Percentiles rank a stretch among this genome's conserved stretches.
Evolutionary conservation across 2,888 invertebrate genomes (phyloP).

Genomic region (Zhuqinia jingwanae): DNA sequence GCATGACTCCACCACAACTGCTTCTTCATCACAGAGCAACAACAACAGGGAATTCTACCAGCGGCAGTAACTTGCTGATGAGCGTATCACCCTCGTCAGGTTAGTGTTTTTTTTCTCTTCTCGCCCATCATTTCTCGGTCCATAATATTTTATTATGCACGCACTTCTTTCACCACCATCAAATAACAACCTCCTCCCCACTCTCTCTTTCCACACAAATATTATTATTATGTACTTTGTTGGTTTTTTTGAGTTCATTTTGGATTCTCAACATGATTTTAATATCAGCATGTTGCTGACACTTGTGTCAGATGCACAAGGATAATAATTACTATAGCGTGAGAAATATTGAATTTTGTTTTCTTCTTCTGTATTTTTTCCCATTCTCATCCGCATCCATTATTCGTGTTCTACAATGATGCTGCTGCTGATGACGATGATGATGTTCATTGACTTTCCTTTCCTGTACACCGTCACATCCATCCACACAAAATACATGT

Average conservation of each 20-base stretch:
- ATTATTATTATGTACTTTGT: too few species aligned
- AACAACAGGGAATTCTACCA: neutral
- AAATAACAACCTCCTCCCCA: too few species aligned
- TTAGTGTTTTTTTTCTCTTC: constrained; percentile 39
- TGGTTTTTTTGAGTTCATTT: constrained; percentile 47
- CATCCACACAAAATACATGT: neutral
- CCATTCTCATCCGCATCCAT: constrained; percentile 23
- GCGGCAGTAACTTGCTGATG: constrained; percentile 44
- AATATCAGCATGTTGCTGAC: constrained; percentile 65
- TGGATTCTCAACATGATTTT: constrained; percentile 69
- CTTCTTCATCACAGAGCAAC: constrained; percentile 26
- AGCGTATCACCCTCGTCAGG: constrained; percentile 56
- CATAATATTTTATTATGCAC: constrained; percentile 6
- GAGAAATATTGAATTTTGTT: constrained; percentile 64
- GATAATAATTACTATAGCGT: constrained; percentile 63
- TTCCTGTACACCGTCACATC: neutral
- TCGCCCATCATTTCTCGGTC: constrained; percentile 18
- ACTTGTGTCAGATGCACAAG: constrained; percentile 62
- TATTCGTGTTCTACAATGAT: constrained; percentile 4
- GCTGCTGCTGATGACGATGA: constrained; percentile 3
- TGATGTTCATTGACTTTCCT: constrained; percentile 21
- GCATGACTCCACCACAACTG: constrained; percentile 25
- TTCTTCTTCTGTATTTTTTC: constrained; percentile 26
- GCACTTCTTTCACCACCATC: neutral
- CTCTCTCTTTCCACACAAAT: too few species aligned